phyloP scores from a whole-genome alignment of 2,888 invertebrate genomes.

The Chaitophorus viminalis region DNA sequence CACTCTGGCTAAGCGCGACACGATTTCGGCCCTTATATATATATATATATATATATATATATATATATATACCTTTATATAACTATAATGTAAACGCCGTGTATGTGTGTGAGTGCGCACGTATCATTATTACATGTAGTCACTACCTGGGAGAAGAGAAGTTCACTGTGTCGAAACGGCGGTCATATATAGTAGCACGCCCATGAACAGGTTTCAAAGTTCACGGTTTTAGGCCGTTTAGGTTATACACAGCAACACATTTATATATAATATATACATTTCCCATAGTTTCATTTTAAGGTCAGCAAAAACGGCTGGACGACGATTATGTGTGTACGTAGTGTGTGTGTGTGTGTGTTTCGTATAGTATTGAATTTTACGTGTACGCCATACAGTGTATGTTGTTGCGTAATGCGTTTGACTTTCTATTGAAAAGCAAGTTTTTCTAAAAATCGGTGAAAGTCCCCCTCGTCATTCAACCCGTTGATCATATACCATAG shows the following conservation, averaged over 20 bases:
- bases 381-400: not conserved
- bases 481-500: not conserved
- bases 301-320: constrained; percentile 1
- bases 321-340: not conserved
- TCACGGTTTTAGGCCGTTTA: constrained; percentile 47
- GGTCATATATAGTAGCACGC: constrained; percentile 1
- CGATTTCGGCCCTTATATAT: not conserved
- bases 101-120: not conserved
- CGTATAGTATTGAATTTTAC: not conserved
- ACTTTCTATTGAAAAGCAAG: not conserved
- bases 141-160: not conserved
- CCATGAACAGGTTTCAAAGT: constrained; percentile 58
- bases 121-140: not conserved
- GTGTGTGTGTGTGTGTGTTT: not conserved
- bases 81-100: too few relatives aligned
- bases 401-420: not conserved
- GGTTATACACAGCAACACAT: not conserved
- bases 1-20: not conserved
- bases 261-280: too few relatives aligned
- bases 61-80: too few relatives aligned
- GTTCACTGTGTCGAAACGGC: constrained; percentile 48
- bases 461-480: not conserved
- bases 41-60: too few relatives aligned
- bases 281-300: constrained; percentile 14
- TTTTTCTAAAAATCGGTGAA: constrained; percentile 5